A percentile compares a stretch with the other conserved stretches of the same genome.
phyloP scores from a whole-genome alignment of 2,888 invertebrate genomes.

The Drosophila buzzatii region DNA sequence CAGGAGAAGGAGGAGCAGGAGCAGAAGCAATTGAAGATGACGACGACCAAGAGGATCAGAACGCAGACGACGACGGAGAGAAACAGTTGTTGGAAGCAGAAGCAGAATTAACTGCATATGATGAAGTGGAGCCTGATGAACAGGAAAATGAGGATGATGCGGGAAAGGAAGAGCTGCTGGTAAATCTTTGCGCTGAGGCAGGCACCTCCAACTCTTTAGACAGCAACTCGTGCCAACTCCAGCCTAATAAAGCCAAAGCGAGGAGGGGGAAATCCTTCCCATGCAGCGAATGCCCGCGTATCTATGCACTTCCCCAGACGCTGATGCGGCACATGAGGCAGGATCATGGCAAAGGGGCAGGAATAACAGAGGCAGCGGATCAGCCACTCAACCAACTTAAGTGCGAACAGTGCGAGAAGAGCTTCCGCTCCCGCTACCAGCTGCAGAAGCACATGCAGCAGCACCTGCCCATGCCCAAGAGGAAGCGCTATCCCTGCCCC shows the following conservation, averaged over 20 bases:
- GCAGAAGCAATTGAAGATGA: not conserved
- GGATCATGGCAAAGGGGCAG: conserved; percentile 43
- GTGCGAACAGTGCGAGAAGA: conserved; percentile 58
- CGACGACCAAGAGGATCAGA: not conserved
- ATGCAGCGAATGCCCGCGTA: conserved; percentile 53
- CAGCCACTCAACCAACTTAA: conserved; percentile 1
- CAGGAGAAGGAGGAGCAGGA: not conserved
- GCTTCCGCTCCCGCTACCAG: conserved; percentile 47
- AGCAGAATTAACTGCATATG: not conserved
- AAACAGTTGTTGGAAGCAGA: not conserved
- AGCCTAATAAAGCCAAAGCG: not conserved
- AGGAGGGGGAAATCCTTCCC: conserved; percentile 34
- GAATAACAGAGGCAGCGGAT: not conserved
- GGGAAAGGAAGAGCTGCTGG: conserved; percentile 29
- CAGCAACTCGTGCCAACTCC: not conserved
- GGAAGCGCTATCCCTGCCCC: conserved; percentile 65
- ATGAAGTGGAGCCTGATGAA: conserved; percentile 4
- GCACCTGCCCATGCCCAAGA: conserved; percentile 69
- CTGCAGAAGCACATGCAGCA: conserved; percentile 59
- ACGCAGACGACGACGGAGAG: not conserved
- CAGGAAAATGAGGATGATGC: not conserved
- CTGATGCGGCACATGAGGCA: conserved; percentile 60
- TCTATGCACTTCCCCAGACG: conserved; percentile 44
- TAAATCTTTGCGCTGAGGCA: conserved; percentile 45
- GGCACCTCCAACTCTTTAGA: conserved; percentile 26